Percentiles rank a stretch among this genome's conserved stretches.
Evolutionary conservation across 2,888 invertebrate species (phyloP).

Genomic region (Lacanobia wlatinum): DNA sequence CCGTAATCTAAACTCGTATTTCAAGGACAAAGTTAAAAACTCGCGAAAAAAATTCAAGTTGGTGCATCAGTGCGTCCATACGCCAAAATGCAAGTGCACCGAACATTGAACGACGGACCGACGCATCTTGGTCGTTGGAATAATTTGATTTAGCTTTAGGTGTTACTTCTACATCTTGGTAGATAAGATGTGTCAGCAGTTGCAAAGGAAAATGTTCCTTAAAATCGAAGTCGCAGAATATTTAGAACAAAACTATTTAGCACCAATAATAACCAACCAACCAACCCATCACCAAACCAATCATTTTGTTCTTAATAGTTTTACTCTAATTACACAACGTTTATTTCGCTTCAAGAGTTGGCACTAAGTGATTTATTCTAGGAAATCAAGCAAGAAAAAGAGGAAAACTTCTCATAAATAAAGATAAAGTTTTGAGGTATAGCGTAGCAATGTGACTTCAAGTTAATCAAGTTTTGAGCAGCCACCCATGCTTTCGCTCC

Average conservation of each 20-base stretch:
- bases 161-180: background rate
- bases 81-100: slow-evolving; percentile 85
- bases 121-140: slow-evolving; percentile 61
- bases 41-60: slow-evolving; percentile 83
- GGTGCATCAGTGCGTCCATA: slow-evolving; percentile 88
- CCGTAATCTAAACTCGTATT: slow-evolving; percentile 89
- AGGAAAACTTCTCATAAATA: background rate
- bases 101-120: slow-evolving; percentile 68
- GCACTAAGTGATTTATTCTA: background rate
- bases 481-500: background rate
- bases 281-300: no score
- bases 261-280: no score
- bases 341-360: background rate
- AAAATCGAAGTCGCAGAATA: background rate
- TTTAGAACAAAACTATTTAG: no score
- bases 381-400: background rate
- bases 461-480: background rate
- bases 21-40: slow-evolving; percentile 88
- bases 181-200: background rate
- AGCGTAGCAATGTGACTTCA: background rate
- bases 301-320: background rate
- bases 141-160: background rate
- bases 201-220: no score
- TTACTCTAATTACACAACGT: background rate
- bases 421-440: background rate